Evolutionary conservation across 2,888 invertebrate genomes (phyloP).

Genomic region (Drosophila vallismaia): DNA sequence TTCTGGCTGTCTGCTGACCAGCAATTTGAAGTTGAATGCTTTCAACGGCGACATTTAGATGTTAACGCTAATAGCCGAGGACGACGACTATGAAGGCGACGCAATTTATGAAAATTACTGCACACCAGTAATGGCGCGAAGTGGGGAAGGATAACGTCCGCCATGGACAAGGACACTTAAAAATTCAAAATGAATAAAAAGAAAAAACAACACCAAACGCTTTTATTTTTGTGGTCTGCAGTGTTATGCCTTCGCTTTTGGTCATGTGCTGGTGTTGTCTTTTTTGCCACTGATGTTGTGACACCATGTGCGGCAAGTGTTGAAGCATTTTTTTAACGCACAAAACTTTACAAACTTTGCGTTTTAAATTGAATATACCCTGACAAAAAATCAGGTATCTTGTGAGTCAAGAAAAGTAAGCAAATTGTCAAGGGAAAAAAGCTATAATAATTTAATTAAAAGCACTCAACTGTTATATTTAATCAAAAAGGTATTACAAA

Average conservation of each 20-base stretch:
- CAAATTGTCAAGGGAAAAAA: not conserved
- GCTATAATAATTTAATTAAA: too few species aligned
- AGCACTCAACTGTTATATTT: too few species aligned
- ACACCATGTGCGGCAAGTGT: slow-evolving; percentile 78
- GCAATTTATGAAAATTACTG: slow-evolving; percentile 79
- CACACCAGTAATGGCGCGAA: slow-evolving; percentile 59
- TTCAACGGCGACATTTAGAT: slow-evolving; percentile 68
- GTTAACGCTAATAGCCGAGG: slow-evolving; percentile 73
- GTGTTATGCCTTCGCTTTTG: slow-evolving; percentile 35
- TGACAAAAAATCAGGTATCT: not conserved
- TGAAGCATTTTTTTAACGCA: slow-evolving; percentile 74
- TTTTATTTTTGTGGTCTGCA: slow-evolving; percentile 45
- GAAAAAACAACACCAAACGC: slow-evolving; percentile 5
- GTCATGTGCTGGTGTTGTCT: slow-evolving; percentile 45
- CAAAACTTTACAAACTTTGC: slow-evolving; percentile 74
- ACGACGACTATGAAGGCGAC: slow-evolving; percentile 39
- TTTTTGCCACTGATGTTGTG: slow-evolving; percentile 58
- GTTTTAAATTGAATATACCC: slow-evolving; percentile 53
- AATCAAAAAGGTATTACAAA: too few species aligned
- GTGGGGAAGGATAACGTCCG: slow-evolving; percentile 27
- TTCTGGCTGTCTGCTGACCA: slow-evolving; percentile 20
- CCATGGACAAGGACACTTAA: slow-evolving; percentile 49
- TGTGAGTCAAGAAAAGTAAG: not conserved
- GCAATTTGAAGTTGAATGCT: slow-evolving; percentile 56
- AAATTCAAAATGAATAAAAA: slow-evolving; percentile 43